These are phyloP conservation scores for Eleginops maclovinus DNA, from an alignment of 2,113 vertebrate species.

Conservation along the genomic window DNA sequence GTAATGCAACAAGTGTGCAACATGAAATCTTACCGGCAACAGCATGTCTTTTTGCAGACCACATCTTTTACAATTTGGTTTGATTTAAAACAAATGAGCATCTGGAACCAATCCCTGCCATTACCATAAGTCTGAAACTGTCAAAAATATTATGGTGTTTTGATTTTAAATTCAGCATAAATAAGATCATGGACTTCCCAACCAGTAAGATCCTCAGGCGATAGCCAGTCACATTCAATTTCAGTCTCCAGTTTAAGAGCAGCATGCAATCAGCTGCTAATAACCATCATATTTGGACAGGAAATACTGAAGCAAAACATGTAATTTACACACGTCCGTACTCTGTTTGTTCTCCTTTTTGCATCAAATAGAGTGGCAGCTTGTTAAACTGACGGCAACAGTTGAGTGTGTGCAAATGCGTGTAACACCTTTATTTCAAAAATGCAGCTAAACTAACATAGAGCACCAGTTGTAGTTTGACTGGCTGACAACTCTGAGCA, in stretches of 20 bases:
- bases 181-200: conserved; percentile 11
- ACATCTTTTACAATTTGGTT: background rate
- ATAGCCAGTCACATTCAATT: conserved; percentile 20
- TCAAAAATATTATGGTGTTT: conserved; percentile 19
- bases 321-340: conserved; percentile 5
- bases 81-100: background rate
- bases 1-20: background rate
- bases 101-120: background rate
- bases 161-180: conserved; percentile 25
- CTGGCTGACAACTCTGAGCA: conserved; percentile 41
- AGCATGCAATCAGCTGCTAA: conserved; percentile 2
- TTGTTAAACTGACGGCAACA: conserved; percentile 45
- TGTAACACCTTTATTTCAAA: conserved; percentile 48
- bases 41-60: background rate
- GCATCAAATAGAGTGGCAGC: conserved; percentile 11
- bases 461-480: conserved; percentile 36
- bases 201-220: conserved; percentile 16
- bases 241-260: conserved; percentile 4
- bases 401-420: conserved; percentile 11
- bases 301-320: conserved; percentile 13
- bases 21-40: background rate
- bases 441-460: conserved; percentile 52
- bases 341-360: conserved; percentile 25
- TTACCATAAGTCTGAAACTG: conserved; percentile 12
- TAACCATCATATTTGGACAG: conserved; percentile 22